Evolutionary conservation across 2,888 invertebrate species (phyloP), one percentile per base, ranked within the genome.

Genomic region (Aphelenchoides bicaudatus): DNA sequence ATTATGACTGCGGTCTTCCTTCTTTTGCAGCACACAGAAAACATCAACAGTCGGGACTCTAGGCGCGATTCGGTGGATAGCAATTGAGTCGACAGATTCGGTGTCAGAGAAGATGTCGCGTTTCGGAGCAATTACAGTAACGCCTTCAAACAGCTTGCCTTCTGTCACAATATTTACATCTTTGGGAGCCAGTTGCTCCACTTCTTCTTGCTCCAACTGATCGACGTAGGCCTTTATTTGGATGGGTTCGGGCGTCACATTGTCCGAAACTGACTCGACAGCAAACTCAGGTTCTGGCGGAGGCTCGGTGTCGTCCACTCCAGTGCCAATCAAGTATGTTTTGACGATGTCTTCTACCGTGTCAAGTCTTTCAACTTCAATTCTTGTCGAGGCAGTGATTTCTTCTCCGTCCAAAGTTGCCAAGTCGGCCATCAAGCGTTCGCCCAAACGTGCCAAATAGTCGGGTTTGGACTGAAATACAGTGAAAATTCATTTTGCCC

Each of bases 261-360:
- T 51, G 52, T 34, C 65, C 58, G 10, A 58, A 64, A 65, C 64
- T 10, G 67, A 60, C 48, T 66, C 67, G 34, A 52, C 57, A 34
- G 50, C 43, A 58, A 59, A 66, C n/a, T 66, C 67, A 30, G 31
- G 31, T 38, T 57, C 61, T 16, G 65, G 50, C 19, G 55, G 28
- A 13, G 28, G 27, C 10, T 56, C 59, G n/a, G 65, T 55, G 5
- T 63, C 66, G 54, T 68, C 67, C 23, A 70, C 74, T 27, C 72
- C 74, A 58, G 72, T 69, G 50, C 76, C 76, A 34, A 76, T 74
- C 25, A 75, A 69, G 60, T 76, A 76, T 4, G 76, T 76, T 61
- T 76, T 76, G 55, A 75, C 66, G 57, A 77, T 72, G 53, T 78
- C 76, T 2, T 74, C 74, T 23, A 76, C 74, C 39, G 77, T 74